Base-by-base conservation (phyloP, 2,888 invertebrate species). In the Tetranychus truncatus region DNA sequence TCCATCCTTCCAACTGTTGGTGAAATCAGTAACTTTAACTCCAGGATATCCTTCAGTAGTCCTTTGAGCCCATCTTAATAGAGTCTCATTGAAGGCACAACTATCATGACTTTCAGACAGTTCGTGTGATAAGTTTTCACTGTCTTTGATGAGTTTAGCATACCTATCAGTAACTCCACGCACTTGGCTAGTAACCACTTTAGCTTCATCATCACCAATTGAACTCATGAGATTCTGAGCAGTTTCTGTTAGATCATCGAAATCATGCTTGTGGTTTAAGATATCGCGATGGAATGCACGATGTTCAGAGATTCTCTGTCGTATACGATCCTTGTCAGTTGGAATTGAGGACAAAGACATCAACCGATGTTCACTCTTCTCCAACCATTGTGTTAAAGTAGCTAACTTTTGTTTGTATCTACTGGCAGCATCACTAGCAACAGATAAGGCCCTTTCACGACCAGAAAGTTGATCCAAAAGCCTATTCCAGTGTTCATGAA, bases 1-100 rank as follows among this genome's bases (percentile, higher is more conserved):
- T 71, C 99, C 99, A 84, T 99, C 97, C 77, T 93, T 87, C 99
- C 99, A 99, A 66, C 95, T 95, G 75, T 89, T 88, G 76, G 95
- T 93, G 86, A 99, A 99, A 86, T 99, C 95, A 78, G 88, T 87
- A 75, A 99, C 93, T 81, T 91, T 88, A 78, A 99, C 96, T 75
- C 94, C 95, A 1, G 97, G 97, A 85, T 99, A 99, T 83, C 95
- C 94, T 83, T 95, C 91, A 75, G 96, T 95, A 80, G 94, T 95
- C 80, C 92, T 89, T 81, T 93, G 89, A 74, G 96, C 96, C 99
- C 99, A 99, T 86, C 93, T 88, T 81, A 99, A 87, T 79, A 99
- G 87, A 73, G 95, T 96, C 82, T 99, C 96, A 81, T 91, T 90
- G 78, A 95, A 95, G 66, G 94, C 91, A 81, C 94, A 89, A 84